Base-by-base conservation (phyloP, 2,888 invertebrate species). In the Cheilosia vernalis region DNA sequence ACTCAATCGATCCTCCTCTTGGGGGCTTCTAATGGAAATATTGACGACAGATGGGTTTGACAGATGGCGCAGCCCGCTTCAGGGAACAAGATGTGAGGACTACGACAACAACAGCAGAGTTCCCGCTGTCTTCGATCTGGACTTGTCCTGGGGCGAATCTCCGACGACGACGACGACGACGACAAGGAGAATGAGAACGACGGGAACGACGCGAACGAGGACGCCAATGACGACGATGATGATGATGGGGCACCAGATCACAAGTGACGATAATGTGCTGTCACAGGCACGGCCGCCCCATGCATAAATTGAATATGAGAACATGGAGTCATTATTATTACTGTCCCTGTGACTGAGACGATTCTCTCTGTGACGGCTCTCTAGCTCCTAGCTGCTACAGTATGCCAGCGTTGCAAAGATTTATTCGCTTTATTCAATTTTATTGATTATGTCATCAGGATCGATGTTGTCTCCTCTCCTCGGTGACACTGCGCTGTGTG, bases 201-300 rank as follows among this genome's bases (percentile, higher is more conserved):
- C 42, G 63, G 27, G 33, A 33, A 60, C 42, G 40, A 60, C 42
- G 40, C 51, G 17, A 21, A 53, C 61, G 66, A 70, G 33, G 53
- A 44, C 30, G 58, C 72, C 55, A 61, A 79, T 87, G 86, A 74
- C 77, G 78, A 30, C 7, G 66, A 83, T 69, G 82, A 78, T 60
- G 82, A 87, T 87, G 86, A 74, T 78, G 78, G 74, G 76, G 63
- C 83, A 79, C 87, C 83, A 87, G 89, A 89, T 89, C 88, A 86
- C 87, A 89, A 89, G 89, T 89, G 89, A 88, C 88, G 89, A 89
- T 89, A 89, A 89, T 88, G 88, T 88, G 88, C 88, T 89, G 89
- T 89, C 88, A 87, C 87, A 88, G 81, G 85, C 81, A 85, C 85
- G 85, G 85, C 85, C 74, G 85, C 81, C 81, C 76, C 85, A 81